Conservation (phyloP, 2,797 vertebrate genomes). For the Microhierax caerulescens region DNA sequence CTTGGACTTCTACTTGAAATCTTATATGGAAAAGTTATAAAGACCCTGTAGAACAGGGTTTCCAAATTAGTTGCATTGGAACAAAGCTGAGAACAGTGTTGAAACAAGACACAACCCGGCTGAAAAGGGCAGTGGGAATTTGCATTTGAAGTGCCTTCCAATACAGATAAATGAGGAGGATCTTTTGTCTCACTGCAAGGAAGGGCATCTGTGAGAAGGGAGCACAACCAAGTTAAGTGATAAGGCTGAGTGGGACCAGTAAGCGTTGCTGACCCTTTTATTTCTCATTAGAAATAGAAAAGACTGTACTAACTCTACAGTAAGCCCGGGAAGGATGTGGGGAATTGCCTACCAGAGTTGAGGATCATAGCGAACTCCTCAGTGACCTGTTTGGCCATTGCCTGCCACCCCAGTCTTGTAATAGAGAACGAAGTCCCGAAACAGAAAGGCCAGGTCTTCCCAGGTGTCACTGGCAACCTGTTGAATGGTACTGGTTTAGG, state of each 20-base stretch:
- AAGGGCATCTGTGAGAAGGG: background rate
- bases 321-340: background rate
- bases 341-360: background rate
- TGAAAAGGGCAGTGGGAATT: background rate
- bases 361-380: background rate
- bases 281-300: background rate
- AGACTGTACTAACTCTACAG: background rate
- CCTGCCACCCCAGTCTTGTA: background rate
- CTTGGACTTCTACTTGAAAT: background rate
- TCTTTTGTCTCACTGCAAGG: background rate
- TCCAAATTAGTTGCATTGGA: background rate
- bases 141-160: background rate
- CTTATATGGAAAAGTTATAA: background rate
- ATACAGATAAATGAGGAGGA: background rate
- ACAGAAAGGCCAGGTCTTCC: background rate
- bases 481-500: background rate
- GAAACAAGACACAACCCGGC: background rate
- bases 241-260: background rate
- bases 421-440: background rate
- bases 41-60: background rate
- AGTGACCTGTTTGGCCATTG: background rate
- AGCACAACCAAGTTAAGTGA: background rate
- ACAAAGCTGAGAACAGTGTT: background rate
- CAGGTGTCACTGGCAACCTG: background rate
- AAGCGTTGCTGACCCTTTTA: background rate